Base-by-base conservation (phyloP, 2,113 vertebrate genomes). In the Mohoua ochrocephala region DNA sequence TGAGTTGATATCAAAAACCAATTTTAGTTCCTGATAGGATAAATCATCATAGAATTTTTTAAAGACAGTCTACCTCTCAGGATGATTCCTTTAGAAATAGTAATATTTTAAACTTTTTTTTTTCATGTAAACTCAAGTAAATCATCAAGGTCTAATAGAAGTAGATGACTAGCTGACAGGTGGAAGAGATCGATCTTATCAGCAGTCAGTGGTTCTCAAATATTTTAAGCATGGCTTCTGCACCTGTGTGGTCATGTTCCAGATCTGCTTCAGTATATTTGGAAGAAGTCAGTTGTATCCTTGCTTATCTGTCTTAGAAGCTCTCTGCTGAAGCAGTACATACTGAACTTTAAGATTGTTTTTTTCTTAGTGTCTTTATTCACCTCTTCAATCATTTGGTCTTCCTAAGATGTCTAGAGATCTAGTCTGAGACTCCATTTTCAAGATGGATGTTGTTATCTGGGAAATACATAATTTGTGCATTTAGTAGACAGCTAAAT, bases 381-480 rank as follows among this genome's bases (percentile, higher is more conserved):
- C 42, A 75, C 44, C 59, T 95, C 71, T 92, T 96, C 86, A 77
- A 93, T 91, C 93, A 91, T 93, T 86, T 89, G 60, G 42, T 93
- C 80, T 87, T 84, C 60, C 68, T 70, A 44, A 77, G 30, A 64
- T 71, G 64, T 92, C 80, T 74, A 68, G 60, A 89, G 39, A 89
- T 89, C 59, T 49, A 70, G 88, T 77, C 59, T 44, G 73, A 92
- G 52, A 47, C 42, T 91, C 64, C 35, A 44, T 93, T 95, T 95
- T 95, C 54, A 96, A 93, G 95, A 96, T 49, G 73, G 76, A 96
- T 97, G 80, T 84, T 76, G 24, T 88, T 95, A 44, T 56, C 56
- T 91, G 73, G 42, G 69, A 93, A 81, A 95, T 93, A 93, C 73
- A 97, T 95, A 60, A 95, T 91, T 84, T 93, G 89, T 78, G n/a